Percentiles rank a stretch among this genome's conserved stretches.
phyloP scores from a whole-genome alignment of 1,140 invertebrate genomes.

The Micrasema longulum region DNA sequence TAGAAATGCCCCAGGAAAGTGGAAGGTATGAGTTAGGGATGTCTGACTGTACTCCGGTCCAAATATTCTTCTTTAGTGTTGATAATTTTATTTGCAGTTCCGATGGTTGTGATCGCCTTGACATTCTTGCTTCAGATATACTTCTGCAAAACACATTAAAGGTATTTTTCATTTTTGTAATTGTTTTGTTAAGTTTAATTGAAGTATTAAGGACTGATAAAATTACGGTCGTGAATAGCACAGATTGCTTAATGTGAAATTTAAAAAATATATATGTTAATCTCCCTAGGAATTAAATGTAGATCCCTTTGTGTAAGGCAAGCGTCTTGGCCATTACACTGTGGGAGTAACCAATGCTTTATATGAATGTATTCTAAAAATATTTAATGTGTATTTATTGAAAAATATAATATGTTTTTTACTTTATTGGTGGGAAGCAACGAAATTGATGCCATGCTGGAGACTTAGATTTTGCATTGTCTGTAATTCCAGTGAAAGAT shows the following conservation, averaged over 20 bases:
- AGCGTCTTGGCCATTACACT: too few species aligned
- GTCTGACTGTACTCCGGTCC: constrained; percentile 67
- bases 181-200: too few species aligned
- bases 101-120: constrained; percentile 61
- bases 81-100: constrained; percentile 70
- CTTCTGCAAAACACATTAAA: constrained; percentile 55
- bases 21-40: constrained; percentile 62
- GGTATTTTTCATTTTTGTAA: too few species aligned
- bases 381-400: too few species aligned
- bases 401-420: constrained; percentile 39
- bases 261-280: too few species aligned
- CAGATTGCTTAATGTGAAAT: too few species aligned
- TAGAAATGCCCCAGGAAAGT: constrained; percentile 72
- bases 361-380: too few species aligned
- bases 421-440: constrained; percentile 66
- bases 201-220: too few species aligned
- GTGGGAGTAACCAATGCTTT: too few species aligned
- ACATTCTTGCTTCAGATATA: constrained; percentile 57
- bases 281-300: too few species aligned
- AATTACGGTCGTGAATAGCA: too few species aligned
- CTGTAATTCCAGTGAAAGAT: constrained; percentile 64
- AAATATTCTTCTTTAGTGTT: constrained; percentile 70
- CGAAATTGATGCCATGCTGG: constrained; percentile 64
- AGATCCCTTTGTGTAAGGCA: too few species aligned
- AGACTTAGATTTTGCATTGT: constrained; percentile 59